Evolutionary conservation across 2,797 vertebrate genomes (phyloP).

Genomic region (Gallinago solitaria): DNA sequence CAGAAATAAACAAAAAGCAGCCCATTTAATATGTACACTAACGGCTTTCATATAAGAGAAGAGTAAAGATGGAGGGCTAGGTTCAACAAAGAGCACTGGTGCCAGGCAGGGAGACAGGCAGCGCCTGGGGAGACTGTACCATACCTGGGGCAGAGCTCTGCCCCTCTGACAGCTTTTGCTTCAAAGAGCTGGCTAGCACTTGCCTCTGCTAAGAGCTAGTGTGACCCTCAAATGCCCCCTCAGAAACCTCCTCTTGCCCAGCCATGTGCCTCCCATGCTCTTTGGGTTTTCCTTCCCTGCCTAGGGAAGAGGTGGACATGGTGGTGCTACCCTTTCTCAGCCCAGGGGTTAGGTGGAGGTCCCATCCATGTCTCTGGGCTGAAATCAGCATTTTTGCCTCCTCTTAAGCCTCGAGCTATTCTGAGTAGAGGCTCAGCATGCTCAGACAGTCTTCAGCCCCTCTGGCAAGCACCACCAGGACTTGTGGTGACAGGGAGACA

Average conservation of each 20-base stretch:
- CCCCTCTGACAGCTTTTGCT: not conserved
- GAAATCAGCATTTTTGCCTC: not conserved
- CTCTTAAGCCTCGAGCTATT: not conserved
- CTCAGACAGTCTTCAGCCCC: not conserved
- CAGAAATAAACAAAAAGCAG: not conserved
- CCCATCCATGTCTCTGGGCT: not conserved
- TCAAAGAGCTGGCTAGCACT: not conserved
- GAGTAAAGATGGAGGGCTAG: not conserved
- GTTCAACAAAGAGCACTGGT: not conserved
- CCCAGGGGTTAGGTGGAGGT: not conserved
- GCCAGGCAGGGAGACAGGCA: fast-evolving
- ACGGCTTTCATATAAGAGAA: not conserved
- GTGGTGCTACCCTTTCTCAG: not conserved
- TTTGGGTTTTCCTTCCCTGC: not conserved
- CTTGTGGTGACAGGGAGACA: not conserved
- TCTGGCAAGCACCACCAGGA: not conserved
- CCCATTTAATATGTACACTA: not conserved
- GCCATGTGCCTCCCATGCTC: fast-evolving
- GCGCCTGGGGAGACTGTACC: fast-evolving
- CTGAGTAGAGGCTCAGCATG: not conserved
- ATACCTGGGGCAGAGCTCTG: fast-evolving
- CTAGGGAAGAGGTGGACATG: fast-evolving
- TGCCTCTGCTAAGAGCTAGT: not conserved
- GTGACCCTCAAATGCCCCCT: not conserved
- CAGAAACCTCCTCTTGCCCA: not conserved